A percentile compares a stretch with the other conserved stretches of the same genome.
Conservation (phyloP, 2,888 invertebrate species). For the Pristionchus arcanus region DNA sequence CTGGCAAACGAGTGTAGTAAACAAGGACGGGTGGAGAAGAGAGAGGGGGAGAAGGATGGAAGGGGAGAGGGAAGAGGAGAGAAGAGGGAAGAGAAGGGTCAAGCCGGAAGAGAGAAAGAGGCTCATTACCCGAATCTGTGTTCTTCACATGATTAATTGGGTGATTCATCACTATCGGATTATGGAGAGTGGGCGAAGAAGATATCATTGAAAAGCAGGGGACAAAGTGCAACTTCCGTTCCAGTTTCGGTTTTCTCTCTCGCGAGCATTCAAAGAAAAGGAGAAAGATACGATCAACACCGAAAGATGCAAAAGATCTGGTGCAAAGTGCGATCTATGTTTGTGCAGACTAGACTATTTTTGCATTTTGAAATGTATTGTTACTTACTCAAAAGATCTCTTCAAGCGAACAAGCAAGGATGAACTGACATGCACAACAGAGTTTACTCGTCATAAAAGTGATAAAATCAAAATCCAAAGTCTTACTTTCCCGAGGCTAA, state of each 20-base stretch:
- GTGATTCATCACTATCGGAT: constrained; percentile 3
- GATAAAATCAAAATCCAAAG: no score
- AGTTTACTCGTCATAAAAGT: no score
- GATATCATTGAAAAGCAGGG: neutral
- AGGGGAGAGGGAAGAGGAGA: neutral
- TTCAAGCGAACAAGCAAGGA: no score
- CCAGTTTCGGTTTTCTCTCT: constrained; percentile 24
- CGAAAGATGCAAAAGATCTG: neutral
- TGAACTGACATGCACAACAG: no score
- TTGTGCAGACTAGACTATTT: neutral
- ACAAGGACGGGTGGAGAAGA: neutral
- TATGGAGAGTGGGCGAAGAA: neutral
- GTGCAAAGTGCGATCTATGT: neutral
- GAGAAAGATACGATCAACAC: neutral
- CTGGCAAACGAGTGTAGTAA: constrained; percentile 37
- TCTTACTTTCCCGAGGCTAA: no score
- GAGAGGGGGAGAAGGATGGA: neutral
- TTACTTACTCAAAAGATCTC: no score
- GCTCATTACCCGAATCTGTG: neutral
- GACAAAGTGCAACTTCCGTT: constrained; percentile 42
- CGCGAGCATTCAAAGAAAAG: neutral
- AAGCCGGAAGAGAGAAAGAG: neutral
- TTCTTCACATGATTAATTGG: neutral
- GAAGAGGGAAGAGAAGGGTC: neutral
- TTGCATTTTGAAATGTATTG: no score